Conservation (phyloP, 1,140 invertebrate genomes). For the Planococcus citri region DNA sequence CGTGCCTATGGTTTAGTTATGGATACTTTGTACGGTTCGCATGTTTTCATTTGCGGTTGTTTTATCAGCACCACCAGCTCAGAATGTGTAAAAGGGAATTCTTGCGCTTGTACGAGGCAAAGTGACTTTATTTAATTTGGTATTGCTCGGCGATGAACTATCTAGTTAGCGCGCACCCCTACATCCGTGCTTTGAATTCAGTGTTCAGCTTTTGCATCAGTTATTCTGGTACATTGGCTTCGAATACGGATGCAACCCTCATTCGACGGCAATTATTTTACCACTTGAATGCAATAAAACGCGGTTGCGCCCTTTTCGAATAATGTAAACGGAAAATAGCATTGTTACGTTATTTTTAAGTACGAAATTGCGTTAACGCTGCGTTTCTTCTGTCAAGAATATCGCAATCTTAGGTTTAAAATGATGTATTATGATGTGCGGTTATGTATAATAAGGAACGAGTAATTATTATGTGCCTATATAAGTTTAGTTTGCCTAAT, state of each 20-base stretch:
- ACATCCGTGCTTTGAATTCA: conserved; percentile 15
- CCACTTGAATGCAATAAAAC: conserved; percentile 18
- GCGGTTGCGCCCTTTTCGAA: conserved; percentile 17
- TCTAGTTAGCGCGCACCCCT: conserved; percentile 14
- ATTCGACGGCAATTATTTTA: conserved; percentile 16
- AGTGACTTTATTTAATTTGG: conserved; percentile 18
- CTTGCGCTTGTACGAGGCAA: neutral
- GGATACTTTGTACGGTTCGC: neutral
- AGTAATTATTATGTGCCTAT: too few relatives aligned
- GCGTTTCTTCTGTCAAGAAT: neutral
- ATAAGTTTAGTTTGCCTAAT: too few relatives aligned
- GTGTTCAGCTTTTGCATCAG: conserved; percentile 12
- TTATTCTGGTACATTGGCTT: conserved; percentile 18
- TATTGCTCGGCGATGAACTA: neutral
- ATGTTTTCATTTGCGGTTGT: conserved; percentile 7
- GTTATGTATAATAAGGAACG: too few relatives aligned
- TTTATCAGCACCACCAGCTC: too few relatives aligned
- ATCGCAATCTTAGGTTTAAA: neutral
- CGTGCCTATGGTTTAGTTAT: too few relatives aligned
- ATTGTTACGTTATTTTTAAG: conserved; percentile 1
- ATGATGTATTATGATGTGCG: too few relatives aligned
- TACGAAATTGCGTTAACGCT: neutral
- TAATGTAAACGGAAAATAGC: conserved; percentile 19
- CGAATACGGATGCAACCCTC: conserved; percentile 17
- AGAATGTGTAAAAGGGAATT: neutral